A percentile compares a stretch with the other conserved stretches of the same genome.
These are phyloP conservation scores for Mormyrops attenuatus DNA, from an alignment of 2,797 vertebrate genomes.

Conservation along the genomic window DNA sequence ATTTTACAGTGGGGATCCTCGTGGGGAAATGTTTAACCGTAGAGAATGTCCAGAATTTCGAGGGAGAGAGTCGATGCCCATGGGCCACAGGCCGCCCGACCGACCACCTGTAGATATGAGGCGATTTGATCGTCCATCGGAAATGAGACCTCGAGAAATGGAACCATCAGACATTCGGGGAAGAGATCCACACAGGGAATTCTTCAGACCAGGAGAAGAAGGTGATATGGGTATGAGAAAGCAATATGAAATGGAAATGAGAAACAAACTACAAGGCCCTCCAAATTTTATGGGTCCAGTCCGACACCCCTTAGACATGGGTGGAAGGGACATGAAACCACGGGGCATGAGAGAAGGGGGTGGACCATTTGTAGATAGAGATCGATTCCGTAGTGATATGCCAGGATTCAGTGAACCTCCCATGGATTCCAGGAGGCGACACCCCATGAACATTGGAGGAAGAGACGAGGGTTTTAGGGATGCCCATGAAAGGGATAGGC, in stretches of 20 bases:
- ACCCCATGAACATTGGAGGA: slow-evolving; percentile 53
- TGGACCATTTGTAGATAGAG: slow-evolving; percentile 74
- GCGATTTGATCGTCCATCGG: slow-evolving; percentile 73
- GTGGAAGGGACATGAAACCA: slow-evolving; percentile 71
- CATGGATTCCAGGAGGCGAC: slow-evolving; percentile 60
- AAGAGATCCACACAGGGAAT: slow-evolving; percentile 70
- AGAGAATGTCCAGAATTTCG: slow-evolving; percentile 85
- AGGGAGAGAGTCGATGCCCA: slow-evolving; percentile 86
- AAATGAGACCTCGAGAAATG: slow-evolving; percentile 77
- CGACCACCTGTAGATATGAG: slow-evolving; percentile 78
- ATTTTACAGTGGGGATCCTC: slow-evolving; percentile 79
- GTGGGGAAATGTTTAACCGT: slow-evolving; percentile 88
- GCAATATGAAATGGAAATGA: slow-evolving; percentile 54
- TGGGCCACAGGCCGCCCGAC: slow-evolving; percentile 77
- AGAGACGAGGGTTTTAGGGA: slow-evolving; percentile 65
- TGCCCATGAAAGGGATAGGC: slow-evolving; percentile 65
- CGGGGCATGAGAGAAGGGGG: slow-evolving; percentile 69
- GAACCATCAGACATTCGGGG: slow-evolving; percentile 72
- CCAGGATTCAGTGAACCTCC: slow-evolving; percentile 62
- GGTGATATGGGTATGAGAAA: slow-evolving; percentile 67
- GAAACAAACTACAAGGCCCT: slow-evolving; percentile 63
- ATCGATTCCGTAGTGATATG: slow-evolving; percentile 62
- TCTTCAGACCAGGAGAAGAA: slow-evolving; percentile 54
- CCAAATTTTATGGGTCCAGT: slow-evolving; percentile 71
- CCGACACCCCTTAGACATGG: slow-evolving; percentile 68